Conservation (phyloP, 2,797 vertebrate species). For the Ceyx erithaca region DNA sequence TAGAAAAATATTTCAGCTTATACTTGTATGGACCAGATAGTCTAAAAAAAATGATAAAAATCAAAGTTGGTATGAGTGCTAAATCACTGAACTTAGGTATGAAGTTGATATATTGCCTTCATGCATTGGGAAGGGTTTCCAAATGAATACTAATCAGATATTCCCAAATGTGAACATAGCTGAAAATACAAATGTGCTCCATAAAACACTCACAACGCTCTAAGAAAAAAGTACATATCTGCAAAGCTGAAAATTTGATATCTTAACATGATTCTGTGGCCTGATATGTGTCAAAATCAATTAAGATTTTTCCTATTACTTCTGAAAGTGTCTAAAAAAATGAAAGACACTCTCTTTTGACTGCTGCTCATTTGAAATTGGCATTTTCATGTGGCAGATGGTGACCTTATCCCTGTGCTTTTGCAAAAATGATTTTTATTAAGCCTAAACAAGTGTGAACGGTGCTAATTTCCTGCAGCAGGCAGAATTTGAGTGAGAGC, state of each 20-base stretch:
- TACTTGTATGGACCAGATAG: background rate
- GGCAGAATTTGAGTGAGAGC: constrained; percentile 84
- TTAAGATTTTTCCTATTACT: constrained; percentile 50
- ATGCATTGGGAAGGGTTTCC: background rate
- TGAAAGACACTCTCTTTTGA: constrained; percentile 67
- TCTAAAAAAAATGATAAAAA: background rate
- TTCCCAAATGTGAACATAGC: background rate
- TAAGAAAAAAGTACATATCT: background rate
- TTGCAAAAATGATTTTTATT: constrained; percentile 91
- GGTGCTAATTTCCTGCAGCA: constrained; percentile 88
- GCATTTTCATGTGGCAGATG: constrained; percentile 88
- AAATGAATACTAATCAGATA: background rate
- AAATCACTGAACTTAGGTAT: background rate
- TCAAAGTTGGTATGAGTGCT: background rate
- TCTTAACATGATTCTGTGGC: constrained; percentile 35
- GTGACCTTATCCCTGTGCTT: constrained; percentile 83
- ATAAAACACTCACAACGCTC: background rate
- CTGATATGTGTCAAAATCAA: constrained; percentile 47
- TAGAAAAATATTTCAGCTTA: background rate
- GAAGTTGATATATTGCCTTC: background rate
- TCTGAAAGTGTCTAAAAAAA: constrained; percentile 51
- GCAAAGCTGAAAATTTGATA: constrained; percentile 43
- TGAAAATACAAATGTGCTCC: background rate
- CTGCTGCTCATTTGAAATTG: constrained; percentile 81
- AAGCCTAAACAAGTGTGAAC: constrained; percentile 90